Base-by-base conservation (phyloP, 1,140 invertebrate genomes). In the Penaeus japonicus region DNA sequence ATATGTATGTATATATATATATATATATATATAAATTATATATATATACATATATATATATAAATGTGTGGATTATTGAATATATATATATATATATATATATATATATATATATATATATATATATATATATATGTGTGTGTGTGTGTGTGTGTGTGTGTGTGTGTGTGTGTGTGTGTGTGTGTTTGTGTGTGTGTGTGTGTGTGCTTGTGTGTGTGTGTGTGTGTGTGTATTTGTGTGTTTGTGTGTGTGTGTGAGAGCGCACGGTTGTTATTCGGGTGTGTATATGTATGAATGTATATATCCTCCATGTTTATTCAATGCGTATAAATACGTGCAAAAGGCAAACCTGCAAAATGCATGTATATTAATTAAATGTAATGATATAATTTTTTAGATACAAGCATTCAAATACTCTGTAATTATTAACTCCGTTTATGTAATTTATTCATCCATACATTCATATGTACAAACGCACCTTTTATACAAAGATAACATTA, bases 21-120 rank as follows among this genome's bases (percentile, higher is more conserved):
- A 39, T 87, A 82, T 57, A 80, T 35, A 87, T 88, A 81, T n/a
- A 87, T 88, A n/a, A 89, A 89, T 3, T 55, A 75, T 85, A 89
- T 87, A 59, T 87, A 57, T 24, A 82, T 89, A 80, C 81, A 75
- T 54, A 62, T 83, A n/a, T 27, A 70, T 73, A 86, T 77, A 89
- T 75, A 62, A 20, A 88, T 24, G 53, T 39, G n/a, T 85, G 32
- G 59, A 82, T 27, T 27, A 73, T 39, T 32, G 80, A 90, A 30
- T 59, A 59, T 59, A 59, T n/a, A n/a, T n/a, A n/a, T 59, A 59
- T 59, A 59, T 59, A 59, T n/a, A 59, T 59, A 59, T 59, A 59
- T 59, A 59, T 59, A n/a, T 59, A 59, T n/a, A 59, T n/a, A 59
- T 59, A 59, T 59, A 59, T 59, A 59, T 17, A 17, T 59, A 59